Percentiles rank a stretch among this genome's conserved stretches.
phyloP scores from a whole-genome alignment of 2,797 vertebrate genomes.

The Oreortyx pictus region DNA sequence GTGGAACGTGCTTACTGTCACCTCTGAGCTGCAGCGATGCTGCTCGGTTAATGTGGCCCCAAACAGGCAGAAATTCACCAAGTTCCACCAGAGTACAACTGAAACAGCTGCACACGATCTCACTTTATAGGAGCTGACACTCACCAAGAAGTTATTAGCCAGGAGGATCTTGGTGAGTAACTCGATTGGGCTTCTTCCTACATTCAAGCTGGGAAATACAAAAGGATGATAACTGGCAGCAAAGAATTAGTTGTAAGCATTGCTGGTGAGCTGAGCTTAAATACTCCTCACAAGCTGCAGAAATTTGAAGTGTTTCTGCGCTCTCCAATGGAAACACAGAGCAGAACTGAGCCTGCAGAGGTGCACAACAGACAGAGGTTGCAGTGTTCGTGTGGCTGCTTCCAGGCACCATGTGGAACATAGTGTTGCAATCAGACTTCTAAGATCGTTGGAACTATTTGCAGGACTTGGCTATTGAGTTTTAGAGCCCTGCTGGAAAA shows the following conservation, averaged over 20 bases:
- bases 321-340: neutral
- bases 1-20: accelerated
- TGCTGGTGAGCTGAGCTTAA: neutral
- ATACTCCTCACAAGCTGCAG: neutral
- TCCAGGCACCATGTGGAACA: constrained; percentile 27
- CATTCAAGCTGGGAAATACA: neutral
- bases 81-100: neutral
- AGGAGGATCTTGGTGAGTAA: neutral
- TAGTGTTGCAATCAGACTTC: constrained; percentile 15
- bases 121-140: too few relatives aligned
- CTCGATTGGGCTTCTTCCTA: neutral
- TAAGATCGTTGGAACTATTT: constrained; percentile 47
- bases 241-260: neutral
- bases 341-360: neutral
- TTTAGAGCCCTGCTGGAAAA: constrained; percentile 62
- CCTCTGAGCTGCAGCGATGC: neutral
- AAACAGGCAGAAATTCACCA: neutral
- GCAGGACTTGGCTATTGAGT: constrained; percentile 35
- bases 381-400: neutral
- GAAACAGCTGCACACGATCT: neutral
- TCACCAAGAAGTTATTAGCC: neutral
- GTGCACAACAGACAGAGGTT: neutral
- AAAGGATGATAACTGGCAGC: neutral
- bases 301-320: neutral
- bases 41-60: neutral